Evolutionary conservation across 2,888 invertebrate genomes (phyloP).

Genomic region (Xestia xanthographa): DNA sequence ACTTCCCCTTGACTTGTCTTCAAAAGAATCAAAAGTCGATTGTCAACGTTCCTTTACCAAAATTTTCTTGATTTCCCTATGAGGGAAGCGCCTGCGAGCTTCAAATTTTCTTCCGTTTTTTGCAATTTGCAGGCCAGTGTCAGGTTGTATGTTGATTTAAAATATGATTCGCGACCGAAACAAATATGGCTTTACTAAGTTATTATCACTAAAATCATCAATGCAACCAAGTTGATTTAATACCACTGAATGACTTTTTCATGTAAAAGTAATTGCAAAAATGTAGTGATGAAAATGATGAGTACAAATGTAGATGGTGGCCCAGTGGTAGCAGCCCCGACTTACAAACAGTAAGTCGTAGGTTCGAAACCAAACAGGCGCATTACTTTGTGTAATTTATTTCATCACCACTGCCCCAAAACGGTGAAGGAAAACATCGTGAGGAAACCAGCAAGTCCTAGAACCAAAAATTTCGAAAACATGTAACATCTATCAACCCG

Average conservation of each 20-base stretch:
- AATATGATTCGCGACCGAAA: background rate
- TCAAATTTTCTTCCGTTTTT: background rate
- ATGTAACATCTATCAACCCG: too few species aligned
- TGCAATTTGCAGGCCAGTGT: background rate
- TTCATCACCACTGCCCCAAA: too few species aligned
- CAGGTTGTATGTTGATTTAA: background rate
- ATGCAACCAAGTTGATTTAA: background rate
- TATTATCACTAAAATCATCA: background rate
- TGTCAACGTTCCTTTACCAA: background rate
- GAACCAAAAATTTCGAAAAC: too few species aligned
- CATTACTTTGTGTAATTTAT: too few species aligned
- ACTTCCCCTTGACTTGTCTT: background rate
- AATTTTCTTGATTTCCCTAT: background rate
- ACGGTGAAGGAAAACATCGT: too few species aligned
- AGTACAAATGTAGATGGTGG: too few species aligned
- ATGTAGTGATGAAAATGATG: too few species aligned
- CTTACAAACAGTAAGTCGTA: too few species aligned
- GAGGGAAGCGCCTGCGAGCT: background rate
- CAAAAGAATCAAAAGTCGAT: slow-evolving; percentile 7
- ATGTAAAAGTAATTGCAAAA: background rate
- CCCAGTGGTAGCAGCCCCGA: too few species aligned
- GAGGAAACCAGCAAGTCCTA: too few species aligned
- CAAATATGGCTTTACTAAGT: background rate
- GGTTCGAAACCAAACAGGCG: too few species aligned
- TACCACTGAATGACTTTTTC: background rate